Base-by-base conservation (phyloP, 2,113 vertebrate genomes). In the Chauna torquata region DNA sequence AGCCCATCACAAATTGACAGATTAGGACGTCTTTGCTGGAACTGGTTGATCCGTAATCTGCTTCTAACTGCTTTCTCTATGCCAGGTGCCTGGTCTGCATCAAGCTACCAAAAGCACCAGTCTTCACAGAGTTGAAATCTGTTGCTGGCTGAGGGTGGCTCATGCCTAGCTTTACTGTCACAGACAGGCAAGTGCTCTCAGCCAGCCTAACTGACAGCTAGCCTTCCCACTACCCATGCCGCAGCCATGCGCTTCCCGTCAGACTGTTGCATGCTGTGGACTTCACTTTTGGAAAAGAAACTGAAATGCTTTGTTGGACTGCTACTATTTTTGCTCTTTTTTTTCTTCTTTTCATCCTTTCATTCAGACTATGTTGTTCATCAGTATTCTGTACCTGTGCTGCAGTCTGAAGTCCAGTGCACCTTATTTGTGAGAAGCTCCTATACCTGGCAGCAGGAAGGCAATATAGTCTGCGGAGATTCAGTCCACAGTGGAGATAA, bases 231-330 rank as follows among this genome's bases (percentile, higher is more conserved):
- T 22, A 38, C 16, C 20, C 1, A 1, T 8, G 18, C 42, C 5
- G 40, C 20, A 44, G 38, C 28, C 1, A 7, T 12, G 8, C 20
- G 1, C 4, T 6, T 75, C 44, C 28, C 3, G 1, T 15, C 1
- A 1, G 12, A 30, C 1, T 8, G 5, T n/a, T 9, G 24, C 23
- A 36, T 27, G 0, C 7, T 12, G 4, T 7, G 28, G 27, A 7
- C 28, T 61, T 30, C 6, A 6, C 19, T 28, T 11, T 18, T 59
- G 44, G 50, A 16, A n/a, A 11, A 19, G 32, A 59, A 28, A 30
- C 18, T 9, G 44, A 38, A 17, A 11, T 3, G 18, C 23, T 34
- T 10, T 9, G 38, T 16, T 0, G 4, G 19, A 17, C 40, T 24
- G 62, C 47, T 22, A 1, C 72, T 2, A 0, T 36, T 50, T 58